These are phyloP conservation scores for Ctenochaetus hawaiiensis DNA, from an alignment of 2,797 vertebrate species.

Conservation along the genomic window DNA sequence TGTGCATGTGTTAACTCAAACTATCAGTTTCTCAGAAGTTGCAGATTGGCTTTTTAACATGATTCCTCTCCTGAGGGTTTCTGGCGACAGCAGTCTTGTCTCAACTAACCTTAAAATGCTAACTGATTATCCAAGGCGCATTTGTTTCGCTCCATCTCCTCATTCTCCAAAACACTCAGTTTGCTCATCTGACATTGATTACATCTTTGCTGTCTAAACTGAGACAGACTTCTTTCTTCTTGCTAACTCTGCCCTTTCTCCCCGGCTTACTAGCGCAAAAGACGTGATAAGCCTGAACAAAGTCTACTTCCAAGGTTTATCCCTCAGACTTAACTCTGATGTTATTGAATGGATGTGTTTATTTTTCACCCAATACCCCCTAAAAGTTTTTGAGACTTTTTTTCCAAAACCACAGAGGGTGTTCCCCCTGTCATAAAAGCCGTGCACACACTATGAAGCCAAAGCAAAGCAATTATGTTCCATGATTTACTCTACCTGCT, in stretches of 20 bases:
- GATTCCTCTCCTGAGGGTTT: conserved; percentile 32
- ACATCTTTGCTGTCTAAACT: conserved; percentile 44
- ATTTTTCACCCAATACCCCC: not conserved
- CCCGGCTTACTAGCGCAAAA: conserved; percentile 45
- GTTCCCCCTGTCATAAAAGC: conserved; percentile 53
- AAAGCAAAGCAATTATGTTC: conserved; percentile 80
- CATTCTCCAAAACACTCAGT: conserved; percentile 29
- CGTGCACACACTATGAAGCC: conserved; percentile 48
- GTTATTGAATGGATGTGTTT: conserved; percentile 31
- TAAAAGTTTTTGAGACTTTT: conserved; percentile 4
- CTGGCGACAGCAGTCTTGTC: conserved; percentile 63
- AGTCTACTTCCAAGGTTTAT: conserved; percentile 70
- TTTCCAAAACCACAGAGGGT: conserved; percentile 16
- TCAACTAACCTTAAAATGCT: conserved; percentile 48
- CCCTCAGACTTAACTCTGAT: conserved; percentile 48
- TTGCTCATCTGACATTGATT: conserved; percentile 64
- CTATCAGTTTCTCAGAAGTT: conserved; percentile 28
- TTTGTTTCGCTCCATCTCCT: conserved; percentile 49
- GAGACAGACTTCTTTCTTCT: conserved; percentile 34
- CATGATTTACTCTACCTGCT: conserved; percentile 80
- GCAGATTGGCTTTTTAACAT: conserved; percentile 29
- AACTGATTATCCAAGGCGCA: conserved; percentile 62
- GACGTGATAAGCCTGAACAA: conserved; percentile 73
- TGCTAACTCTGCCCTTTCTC: conserved; percentile 53
- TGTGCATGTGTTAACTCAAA: conserved; percentile 24